Conservation (phyloP, 1,140 invertebrate species). For the Zaprionus nigranus region DNA sequence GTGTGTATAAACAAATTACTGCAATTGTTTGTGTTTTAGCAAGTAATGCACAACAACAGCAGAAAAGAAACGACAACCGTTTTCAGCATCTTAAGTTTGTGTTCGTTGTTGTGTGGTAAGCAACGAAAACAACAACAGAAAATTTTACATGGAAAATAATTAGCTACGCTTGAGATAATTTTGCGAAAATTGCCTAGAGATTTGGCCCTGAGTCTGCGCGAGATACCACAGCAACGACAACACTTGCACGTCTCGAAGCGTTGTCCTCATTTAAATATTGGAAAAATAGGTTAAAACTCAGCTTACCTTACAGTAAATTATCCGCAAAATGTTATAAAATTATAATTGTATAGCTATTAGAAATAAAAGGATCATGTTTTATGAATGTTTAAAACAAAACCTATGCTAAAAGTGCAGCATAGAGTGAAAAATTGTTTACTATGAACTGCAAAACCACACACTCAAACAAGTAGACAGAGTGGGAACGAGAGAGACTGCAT, state of each 20-base stretch:
- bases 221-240: constrained; percentile 12
- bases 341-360: not conserved
- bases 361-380: not conserved
- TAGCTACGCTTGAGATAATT: constrained; percentile 79
- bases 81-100: constrained; percentile 7
- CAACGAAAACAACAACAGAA: constrained; percentile 43
- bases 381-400: not conserved
- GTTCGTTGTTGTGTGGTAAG: not conserved
- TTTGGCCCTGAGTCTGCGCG: constrained; percentile 42
- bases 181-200: constrained; percentile 50
- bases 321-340: not conserved
- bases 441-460: constrained; percentile 38
- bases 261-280: not conserved
- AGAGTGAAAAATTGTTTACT: constrained; percentile 30
- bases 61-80: constrained; percentile 10
- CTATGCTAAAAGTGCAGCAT: constrained; percentile 8
- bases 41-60: constrained; percentile 37
- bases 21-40: constrained; percentile 48
- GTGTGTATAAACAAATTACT: constrained; percentile 43
- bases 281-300: constrained; percentile 27
- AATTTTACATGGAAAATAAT: constrained; percentile 65
- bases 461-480: not conserved
- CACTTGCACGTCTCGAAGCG: constrained; percentile 18
- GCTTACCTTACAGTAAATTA: not conserved
- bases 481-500: constrained; percentile 6